These are phyloP conservation scores for Harpalus rubripes DNA, from an alignment of 2,888 invertebrate species.

Conservation along the genomic window DNA sequence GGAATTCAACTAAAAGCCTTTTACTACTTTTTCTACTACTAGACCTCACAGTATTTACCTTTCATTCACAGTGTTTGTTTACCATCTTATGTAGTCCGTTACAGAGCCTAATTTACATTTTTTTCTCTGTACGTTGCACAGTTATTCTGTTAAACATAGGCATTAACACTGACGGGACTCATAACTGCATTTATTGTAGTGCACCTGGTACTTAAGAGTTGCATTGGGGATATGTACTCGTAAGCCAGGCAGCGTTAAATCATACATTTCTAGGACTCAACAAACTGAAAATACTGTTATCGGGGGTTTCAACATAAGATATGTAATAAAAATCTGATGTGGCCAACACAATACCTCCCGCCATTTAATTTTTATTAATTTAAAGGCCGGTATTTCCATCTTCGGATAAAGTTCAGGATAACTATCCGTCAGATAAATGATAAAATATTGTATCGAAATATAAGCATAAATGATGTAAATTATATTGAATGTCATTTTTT, in stretches of 20 bases:
- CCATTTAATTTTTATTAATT: too few species aligned
- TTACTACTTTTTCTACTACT: neutral
- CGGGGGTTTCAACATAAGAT: conserved; percentile 1
- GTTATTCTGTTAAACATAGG: conserved; percentile 46
- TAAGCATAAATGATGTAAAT: too few species aligned
- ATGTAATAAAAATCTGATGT: neutral
- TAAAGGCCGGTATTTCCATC: too few species aligned
- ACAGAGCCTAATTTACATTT: conserved; percentile 42
- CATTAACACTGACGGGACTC: conserved; percentile 41
- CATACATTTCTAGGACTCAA: neutral
- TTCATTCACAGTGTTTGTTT: conserved; percentile 38
- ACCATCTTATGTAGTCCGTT: conserved; percentile 45
- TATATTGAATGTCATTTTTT: too few species aligned
- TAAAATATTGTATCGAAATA: too few species aligned
- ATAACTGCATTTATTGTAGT: conserved; percentile 42
- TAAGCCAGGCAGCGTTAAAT: conserved; percentile 33
- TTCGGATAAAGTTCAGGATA: too few species aligned
- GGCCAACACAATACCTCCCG: too few species aligned
- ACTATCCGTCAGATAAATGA: too few species aligned
- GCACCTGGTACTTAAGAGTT: neutral
- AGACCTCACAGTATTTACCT: conserved; percentile 22
- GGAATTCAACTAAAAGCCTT: conserved; percentile 1
- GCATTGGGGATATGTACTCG: conserved; percentile 15
- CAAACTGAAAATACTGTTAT: conserved; percentile 16
- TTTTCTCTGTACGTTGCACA: conserved; percentile 19